These are phyloP conservation scores for Rattus rattus DNA, from an alignment of 2,113 vertebrate species.

Conservation along the genomic window DNA sequence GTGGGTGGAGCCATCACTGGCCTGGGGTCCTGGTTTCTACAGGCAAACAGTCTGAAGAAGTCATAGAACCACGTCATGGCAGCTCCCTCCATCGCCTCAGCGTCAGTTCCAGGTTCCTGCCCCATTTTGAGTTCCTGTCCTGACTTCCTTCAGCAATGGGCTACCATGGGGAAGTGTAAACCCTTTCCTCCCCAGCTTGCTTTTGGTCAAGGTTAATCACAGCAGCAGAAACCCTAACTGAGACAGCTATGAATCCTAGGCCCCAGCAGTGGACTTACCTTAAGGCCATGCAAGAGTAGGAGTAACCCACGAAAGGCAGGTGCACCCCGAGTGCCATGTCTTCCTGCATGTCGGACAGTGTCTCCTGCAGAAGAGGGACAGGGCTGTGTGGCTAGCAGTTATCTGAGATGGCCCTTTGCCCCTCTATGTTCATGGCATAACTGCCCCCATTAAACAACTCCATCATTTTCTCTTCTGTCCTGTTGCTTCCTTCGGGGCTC, in stretches of 20 bases:
- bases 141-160: neutral
- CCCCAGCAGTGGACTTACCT: slow-evolving; percentile 82
- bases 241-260: neutral
- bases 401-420: neutral
- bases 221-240: neutral
- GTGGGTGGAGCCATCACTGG: neutral
- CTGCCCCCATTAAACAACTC: neutral
- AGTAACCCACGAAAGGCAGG: slow-evolving; percentile 92
- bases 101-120: neutral
- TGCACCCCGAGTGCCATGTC: slow-evolving; percentile 88
- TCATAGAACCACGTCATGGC: neutral
- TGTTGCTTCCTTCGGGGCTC: neutral
- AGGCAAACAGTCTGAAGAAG: neutral
- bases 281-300: slow-evolving; percentile 87
- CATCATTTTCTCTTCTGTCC: neutral
- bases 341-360: slow-evolving; percentile 86
- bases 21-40: neutral
- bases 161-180: too few species aligned
- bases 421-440: neutral
- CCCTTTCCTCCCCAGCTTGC: neutral
- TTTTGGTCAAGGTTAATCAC: neutral
- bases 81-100: neutral
- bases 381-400: neutral
- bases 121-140: neutral
- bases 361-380: slow-evolving; percentile 83